Conservation (phyloP, 2,113 vertebrate genomes). For the Mellivora capensis region DNA sequence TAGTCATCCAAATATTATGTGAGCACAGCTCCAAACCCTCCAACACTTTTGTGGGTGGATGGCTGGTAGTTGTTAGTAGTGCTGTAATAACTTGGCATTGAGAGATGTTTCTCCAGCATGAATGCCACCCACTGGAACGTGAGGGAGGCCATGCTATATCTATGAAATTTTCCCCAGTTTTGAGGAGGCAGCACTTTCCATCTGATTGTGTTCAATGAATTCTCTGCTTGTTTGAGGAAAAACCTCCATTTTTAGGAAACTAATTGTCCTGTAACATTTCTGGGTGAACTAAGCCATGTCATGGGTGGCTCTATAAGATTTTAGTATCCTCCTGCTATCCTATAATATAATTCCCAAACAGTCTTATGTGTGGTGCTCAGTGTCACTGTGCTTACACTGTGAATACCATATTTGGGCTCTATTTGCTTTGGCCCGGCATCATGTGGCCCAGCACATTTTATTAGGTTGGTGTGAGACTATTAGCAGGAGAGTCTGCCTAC, state of each 20-base stretch:
- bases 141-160: neutral
- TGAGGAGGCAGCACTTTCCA: neutral
- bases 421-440: neutral
- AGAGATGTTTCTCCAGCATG: neutral
- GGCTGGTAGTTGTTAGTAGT: neutral
- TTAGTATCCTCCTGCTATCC: neutral
- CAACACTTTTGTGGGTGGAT: neutral
- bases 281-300: neutral
- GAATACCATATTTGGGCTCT: neutral
- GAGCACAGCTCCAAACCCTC: neutral
- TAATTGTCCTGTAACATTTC: neutral
- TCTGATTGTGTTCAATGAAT: neutral
- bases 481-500: neutral
- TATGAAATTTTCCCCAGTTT: neutral
- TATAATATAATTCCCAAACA: neutral
- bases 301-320: neutral
- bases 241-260: neutral
- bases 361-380: neutral
- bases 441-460: neutral
- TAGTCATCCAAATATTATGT: neutral
- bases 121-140: neutral
- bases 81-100: neutral
- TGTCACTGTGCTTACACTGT: neutral
- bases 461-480: neutral
- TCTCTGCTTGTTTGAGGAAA: conserved; percentile 2